Evolutionary conservation across 1,140 invertebrate species (phyloP).

Genomic region (Pararge aegeria): DNA sequence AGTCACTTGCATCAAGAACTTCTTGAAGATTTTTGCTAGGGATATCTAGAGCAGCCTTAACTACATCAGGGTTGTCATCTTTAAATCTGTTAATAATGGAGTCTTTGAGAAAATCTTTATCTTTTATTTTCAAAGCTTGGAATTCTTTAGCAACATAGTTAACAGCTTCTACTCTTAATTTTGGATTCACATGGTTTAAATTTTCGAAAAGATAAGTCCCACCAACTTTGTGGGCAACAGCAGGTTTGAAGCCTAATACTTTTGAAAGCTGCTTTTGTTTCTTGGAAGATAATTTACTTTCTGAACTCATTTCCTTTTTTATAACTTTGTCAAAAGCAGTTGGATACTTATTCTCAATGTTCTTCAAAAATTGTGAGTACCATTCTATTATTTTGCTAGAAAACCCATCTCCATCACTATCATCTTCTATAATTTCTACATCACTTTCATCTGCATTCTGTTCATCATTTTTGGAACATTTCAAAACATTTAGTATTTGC

Average conservation of each 20-base stretch:
- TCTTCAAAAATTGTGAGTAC: slow-evolving; percentile 77
- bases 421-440: slow-evolving; percentile 71
- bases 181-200: slow-evolving; percentile 83
- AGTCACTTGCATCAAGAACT: slow-evolving; percentile 58
- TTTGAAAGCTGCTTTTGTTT: slow-evolving; percentile 54
- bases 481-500: slow-evolving; percentile 66
- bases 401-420: slow-evolving; percentile 54
- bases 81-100: slow-evolving; percentile 80
- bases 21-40: slow-evolving; percentile 59
- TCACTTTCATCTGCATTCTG: slow-evolving; percentile 60
- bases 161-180: slow-evolving; percentile 82
- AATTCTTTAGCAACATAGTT: slow-evolving; percentile 80
- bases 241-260: slow-evolving; percentile 77
- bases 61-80: slow-evolving; percentile 80
- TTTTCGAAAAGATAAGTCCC: slow-evolving; percentile 83
- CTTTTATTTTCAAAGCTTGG: slow-evolving; percentile 68
- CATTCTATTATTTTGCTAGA: slow-evolving; percentile 57
- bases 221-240: slow-evolving; percentile 76
- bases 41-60: slow-evolving; percentile 76
- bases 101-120: slow-evolving; percentile 79
- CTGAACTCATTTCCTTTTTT: slow-evolving; percentile 71
- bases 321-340: slow-evolving; percentile 83
- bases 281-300: slow-evolving; percentile 42
- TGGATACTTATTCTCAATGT: slow-evolving; percentile 84
- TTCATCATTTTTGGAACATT: slow-evolving; percentile 27